Base-by-base conservation (phyloP, 2,113 vertebrate genomes). In the Drymodes brunneopygia region DNA sequence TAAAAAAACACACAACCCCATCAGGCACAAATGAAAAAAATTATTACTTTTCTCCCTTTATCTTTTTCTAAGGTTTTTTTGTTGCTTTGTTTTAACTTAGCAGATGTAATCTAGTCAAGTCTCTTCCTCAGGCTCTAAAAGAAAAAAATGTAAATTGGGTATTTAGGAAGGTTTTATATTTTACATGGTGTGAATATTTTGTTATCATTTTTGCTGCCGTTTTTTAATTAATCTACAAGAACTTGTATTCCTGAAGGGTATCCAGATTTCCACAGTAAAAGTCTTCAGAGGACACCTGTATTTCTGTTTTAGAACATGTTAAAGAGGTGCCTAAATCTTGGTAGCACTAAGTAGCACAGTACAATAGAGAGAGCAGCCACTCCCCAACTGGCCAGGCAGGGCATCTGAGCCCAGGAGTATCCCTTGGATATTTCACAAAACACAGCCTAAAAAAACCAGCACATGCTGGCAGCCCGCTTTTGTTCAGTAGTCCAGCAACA, bases 1-100 rank as follows among this genome's bases (percentile, higher is more conserved):
- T 38, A 53, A 20, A 38, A 62, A 95, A 97, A 79, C 93, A 12
- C n/a, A 81, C 70, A 95, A 94, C 94, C 92, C 94, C 86, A 94
- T 73, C 91, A 97, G 90, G 94, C 86, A 95, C 90, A 88, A 90
- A 95, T 96, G 94, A 96, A 38, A 38, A 95, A 97, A 96, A 96
- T 92, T 80, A 66, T 84, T 53, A 60, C 57, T 91, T 96, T 94
- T 93, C 86, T 85, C 31, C 73, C 87, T 87, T 50, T 72, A 28
- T 81, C 48, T 86, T 70, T 81, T 82, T 33, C 42, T 36, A 40
- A 92, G 35, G 40, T n/a, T 78, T 47, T 69, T 20, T 42, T 54
- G 51, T 15, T 62, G 69, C 3, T 19, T 44, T 80, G 44, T 82
- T 65, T 90, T 61, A 47, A 79, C 61, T 90, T 31, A 35, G 24